Percentiles rank a stretch among this genome's conserved stretches.
Evolutionary conservation across 1,140 invertebrate species (phyloP).

Genomic region (Lordiphosa mommai): DNA sequence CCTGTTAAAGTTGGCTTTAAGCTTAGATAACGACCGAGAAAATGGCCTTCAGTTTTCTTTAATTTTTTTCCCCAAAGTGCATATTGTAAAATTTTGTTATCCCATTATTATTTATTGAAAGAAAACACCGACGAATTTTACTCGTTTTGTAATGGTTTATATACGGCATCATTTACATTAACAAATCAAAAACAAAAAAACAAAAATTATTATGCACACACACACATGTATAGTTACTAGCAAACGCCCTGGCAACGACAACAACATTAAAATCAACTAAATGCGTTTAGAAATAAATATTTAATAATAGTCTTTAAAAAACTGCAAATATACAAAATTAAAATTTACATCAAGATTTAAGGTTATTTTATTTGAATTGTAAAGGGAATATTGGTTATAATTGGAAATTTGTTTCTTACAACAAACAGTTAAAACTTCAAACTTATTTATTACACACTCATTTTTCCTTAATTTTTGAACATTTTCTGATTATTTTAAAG

Average conservation of each 20-base stretch:
- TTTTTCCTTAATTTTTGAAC: too few relatives aligned
- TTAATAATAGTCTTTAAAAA: conserved; percentile 45
- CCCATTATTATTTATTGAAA: conserved; percentile 64
- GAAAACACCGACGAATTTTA: conserved; percentile 34
- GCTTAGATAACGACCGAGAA: too few relatives aligned
- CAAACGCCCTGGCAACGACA: conserved; percentile 46
- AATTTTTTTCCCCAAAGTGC: not conserved
- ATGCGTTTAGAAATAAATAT: conserved; percentile 48
- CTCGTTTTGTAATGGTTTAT: conserved; percentile 33
- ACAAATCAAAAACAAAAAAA: conserved; percentile 18
- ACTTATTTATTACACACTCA: too few relatives aligned
- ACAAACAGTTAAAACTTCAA: too few relatives aligned
- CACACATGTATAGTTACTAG: conserved; percentile 62
- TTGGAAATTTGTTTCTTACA: too few relatives aligned
- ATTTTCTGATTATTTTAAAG: too few relatives aligned
- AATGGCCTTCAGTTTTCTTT: too few relatives aligned
- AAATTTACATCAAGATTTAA: conserved; percentile 14
- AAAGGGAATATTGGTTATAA: too few relatives aligned
- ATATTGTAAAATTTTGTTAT: conserved; percentile 12
- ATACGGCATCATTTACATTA: conserved; percentile 36
- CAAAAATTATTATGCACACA: conserved; percentile 33
- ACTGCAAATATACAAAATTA: conserved; percentile 47
- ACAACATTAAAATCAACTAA: conserved; percentile 49
- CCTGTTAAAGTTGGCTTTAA: too few relatives aligned
- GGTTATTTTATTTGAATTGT: not conserved